phyloP scores from a whole-genome alignment of 92 coral and sea anemone genomes.

The Montipora capitata region DNA sequence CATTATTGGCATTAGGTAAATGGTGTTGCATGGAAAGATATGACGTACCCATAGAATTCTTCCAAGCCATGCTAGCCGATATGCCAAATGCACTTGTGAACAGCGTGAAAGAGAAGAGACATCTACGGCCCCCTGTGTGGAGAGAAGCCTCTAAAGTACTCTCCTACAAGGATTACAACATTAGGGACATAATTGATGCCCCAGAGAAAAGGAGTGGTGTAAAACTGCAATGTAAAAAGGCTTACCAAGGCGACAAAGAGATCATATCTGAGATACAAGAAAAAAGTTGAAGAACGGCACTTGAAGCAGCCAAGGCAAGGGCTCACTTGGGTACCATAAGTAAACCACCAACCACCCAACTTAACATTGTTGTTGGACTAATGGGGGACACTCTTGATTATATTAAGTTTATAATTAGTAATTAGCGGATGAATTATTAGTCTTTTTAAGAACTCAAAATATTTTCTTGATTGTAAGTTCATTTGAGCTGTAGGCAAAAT shows the following conservation, averaged over 20 bases:
- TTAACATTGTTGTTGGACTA: constrained; percentile 49
- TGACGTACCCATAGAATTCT: not conserved
- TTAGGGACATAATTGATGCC: not conserved
- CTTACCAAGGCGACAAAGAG: constrained; percentile 3
- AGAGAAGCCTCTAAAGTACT: not conserved
- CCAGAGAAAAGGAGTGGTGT: not conserved
- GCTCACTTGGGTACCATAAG: not conserved
- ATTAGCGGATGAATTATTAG: too few species aligned
- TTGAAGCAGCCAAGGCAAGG: constrained; percentile 23
- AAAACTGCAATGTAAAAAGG: not conserved
- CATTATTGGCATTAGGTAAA: constrained; percentile 11
- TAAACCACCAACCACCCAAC: constrained; percentile 1
- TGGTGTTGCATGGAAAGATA: constrained; percentile 36
- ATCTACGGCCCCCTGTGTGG: constrained; percentile 26
- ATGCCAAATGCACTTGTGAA: constrained; percentile 13
- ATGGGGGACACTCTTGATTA: too few species aligned
- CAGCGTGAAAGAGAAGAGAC: not conserved
- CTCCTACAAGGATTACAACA: not conserved
- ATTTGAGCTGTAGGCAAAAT: constrained; percentile 40
- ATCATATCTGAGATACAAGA: not conserved
- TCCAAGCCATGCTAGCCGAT: constrained; percentile 6
- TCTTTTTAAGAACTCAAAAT: too few species aligned
- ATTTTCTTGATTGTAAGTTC: constrained; percentile 51
- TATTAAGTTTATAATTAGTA: too few species aligned
- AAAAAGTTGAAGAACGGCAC: not conserved